Evolutionary conservation across 2,113 vertebrate species (phyloP).

Genomic region (Brienomyrus brachyistius): DNA sequence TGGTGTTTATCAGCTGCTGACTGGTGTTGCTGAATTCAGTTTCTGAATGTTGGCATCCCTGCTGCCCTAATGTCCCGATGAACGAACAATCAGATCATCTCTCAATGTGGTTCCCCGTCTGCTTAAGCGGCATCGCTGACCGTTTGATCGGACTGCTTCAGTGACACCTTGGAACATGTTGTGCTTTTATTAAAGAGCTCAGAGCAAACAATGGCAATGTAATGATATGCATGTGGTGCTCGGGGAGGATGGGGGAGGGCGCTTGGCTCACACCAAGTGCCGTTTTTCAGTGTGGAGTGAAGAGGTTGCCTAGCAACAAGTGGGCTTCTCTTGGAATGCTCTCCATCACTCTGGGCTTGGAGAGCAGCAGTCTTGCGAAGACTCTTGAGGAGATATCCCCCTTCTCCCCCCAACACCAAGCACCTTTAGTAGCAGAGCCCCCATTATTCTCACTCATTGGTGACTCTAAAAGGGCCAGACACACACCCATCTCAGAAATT

Average conservation of each 20-base stretch:
- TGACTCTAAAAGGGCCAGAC: background rate
- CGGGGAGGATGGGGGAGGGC: background rate
- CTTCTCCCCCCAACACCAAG: background rate
- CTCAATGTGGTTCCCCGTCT: background rate
- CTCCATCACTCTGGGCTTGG: background rate
- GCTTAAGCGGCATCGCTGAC: background rate
- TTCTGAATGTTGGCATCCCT: background rate
- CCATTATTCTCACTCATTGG: background rate
- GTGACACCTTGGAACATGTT: conserved; percentile 3
- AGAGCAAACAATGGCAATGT: conserved; percentile 4
- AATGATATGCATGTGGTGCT: conserved; percentile 3
- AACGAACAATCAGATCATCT: background rate
- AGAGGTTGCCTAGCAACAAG: conserved; percentile 21
- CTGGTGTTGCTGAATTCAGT: background rate
- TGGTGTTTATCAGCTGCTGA: background rate
- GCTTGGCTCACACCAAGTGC: background rate
- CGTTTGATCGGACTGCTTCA: background rate
- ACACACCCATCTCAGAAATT: background rate
- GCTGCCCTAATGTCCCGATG: background rate
- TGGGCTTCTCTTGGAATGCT: conserved; percentile 16
- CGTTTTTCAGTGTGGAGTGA: background rate
- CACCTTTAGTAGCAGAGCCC: background rate
- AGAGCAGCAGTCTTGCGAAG: background rate
- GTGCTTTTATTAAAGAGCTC: background rate
- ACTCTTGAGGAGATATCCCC: background rate